Evolutionary conservation across 1,140 invertebrate species (phyloP), one percentile per base, ranked within the genome.

Genomic region (Drosophila aff.): DNA sequence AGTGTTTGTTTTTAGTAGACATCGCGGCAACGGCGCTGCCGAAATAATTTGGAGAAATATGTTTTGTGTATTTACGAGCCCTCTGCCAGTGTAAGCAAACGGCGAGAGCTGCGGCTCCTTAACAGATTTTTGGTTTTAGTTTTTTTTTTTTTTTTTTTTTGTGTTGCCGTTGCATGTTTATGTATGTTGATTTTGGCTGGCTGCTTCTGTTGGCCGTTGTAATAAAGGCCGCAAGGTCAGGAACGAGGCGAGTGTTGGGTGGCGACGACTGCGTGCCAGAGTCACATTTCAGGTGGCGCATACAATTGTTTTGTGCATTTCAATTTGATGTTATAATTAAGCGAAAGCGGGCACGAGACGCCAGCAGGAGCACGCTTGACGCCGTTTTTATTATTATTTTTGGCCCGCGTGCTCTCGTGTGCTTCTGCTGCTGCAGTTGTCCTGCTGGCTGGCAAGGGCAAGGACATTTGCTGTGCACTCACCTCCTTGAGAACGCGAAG

Each of bases 221-320:
- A 81, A 81, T 81, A 50, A 76, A 66, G 55, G 79, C 57, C 75
- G 67, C 73, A 81, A 81, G 79, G 79, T 81, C 79, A 81, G 79
- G 72, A 55, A 44, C 47, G 50, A 23, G 50, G 49, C 47, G 23
- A 53, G 38, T 4, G 23, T 53, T 46, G 58, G 64, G 40, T 44
- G 50, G 69, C 55, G 53, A 73, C 62, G 73, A 59, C 79, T 81
- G 79, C 79, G 72, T 77, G 79, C 67, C 69, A 73, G 41, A 60
- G 67, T 60, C 69, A 49, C 69, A 73, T 73, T 73, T 73, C 69
- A 73, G 69, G 69, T 73, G 69, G 38, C 44, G 38, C 69, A 61
- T n/a, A 61, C 69, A 73, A 73, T 73, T 73, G 69, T 72, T 72
- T 71, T 73, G 46, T 73, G 69, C 69, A 73, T 73, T 73, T 61